A percentile compares a stretch with the other conserved stretches of the same genome.
Evolutionary conservation across 2,113 vertebrate genomes (phyloP).

Genomic region (Python bivittatus): DNA sequence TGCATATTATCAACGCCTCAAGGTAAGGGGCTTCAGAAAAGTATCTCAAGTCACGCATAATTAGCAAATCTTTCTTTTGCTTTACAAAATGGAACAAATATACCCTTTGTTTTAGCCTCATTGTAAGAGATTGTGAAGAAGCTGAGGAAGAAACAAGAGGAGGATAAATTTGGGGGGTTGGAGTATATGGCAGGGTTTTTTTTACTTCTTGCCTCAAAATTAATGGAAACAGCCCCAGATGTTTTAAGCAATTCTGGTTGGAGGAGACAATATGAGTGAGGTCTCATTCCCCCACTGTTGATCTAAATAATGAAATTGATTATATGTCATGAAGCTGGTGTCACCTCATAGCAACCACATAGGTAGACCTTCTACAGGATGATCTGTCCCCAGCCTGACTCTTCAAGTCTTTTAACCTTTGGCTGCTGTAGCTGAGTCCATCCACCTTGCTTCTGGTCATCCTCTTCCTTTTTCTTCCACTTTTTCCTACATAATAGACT

Average conservation of each 20-base stretch:
- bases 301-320: too few species aligned
- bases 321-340: too few species aligned
- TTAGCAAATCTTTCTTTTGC: not conserved
- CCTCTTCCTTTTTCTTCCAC: too few species aligned
- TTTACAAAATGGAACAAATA: not conserved
- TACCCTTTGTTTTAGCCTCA: not conserved
- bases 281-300: too few species aligned
- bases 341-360: too few species aligned
- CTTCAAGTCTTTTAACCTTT: too few species aligned
- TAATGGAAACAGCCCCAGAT: not conserved
- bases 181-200: not conserved
- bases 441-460: too few species aligned
- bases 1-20: constrained; percentile 13
- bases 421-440: too few species aligned
- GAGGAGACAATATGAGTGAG: not conserved
- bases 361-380: too few species aligned
- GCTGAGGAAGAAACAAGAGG: not conserved
- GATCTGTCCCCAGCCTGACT: too few species aligned
- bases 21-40: not conserved
- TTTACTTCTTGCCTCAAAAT: not conserved
- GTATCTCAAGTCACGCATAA: not conserved
- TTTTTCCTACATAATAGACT: too few species aligned
- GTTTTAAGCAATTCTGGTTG: not conserved
- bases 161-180: not conserved
- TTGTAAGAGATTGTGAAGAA: not conserved